Conservation (phyloP, 1,140 invertebrate species). For the Hesperophylax magnus region DNA sequence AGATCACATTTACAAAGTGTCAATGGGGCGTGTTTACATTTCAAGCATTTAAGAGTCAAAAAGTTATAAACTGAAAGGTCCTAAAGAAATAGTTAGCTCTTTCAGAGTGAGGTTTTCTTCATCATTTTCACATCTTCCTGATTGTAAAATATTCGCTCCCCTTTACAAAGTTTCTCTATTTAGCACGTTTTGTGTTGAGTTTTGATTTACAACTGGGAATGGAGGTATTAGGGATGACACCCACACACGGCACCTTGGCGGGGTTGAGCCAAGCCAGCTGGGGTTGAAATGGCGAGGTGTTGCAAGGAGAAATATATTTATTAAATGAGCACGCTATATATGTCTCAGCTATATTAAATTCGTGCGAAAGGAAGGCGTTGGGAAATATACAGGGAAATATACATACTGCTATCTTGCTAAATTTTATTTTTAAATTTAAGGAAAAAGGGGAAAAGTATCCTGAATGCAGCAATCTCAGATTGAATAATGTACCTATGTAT, state of each 20-base stretch:
- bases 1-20: no score
- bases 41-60: no score
- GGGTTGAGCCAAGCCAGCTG: not conserved
- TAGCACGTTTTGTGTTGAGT: not conserved
- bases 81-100: no score
- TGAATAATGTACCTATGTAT: no score
- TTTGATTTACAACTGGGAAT: not conserved
- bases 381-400: constrained; percentile 12
- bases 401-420: not conserved
- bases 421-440: not conserved
- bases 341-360: constrained; percentile 37
- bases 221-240: not conserved
- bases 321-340: constrained; percentile 32
- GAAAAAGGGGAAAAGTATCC: not conserved
- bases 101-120: no score
- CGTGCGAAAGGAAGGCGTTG: not conserved
- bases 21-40: no score
- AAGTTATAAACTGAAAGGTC: no score
- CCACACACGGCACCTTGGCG: not conserved
- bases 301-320: constrained; percentile 33
- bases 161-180: not conserved
- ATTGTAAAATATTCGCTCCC: not conserved
- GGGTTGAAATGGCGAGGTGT: not conserved
- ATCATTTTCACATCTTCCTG: no score
- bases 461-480: no score